Evolutionary conservation across 2,797 vertebrate species (phyloP), one percentile per base, ranked within the genome.

Genomic region (Octomys mimax): DNA sequence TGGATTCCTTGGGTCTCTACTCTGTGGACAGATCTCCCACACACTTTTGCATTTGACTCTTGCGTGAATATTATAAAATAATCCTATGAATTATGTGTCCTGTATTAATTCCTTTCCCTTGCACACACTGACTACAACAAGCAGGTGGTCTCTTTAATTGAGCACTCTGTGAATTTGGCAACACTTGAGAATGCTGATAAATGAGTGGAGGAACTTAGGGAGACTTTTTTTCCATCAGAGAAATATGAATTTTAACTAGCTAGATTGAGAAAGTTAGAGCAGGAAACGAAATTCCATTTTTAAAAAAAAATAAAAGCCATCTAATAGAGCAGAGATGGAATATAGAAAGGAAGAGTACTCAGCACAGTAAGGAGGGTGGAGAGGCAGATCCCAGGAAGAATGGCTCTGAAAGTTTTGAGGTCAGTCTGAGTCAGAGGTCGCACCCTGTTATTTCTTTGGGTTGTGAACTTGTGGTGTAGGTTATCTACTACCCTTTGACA

Each of bases 401-500:
- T 68, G 92, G 57, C 81, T 94, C 92, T 0, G 42, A 87, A 96
- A 95, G 89, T 77, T 94, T 95, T 87, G 92, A 96, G 91, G 94
- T 95, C 86, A 68, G 90, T 77, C 94, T 96, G 91, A 92, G 92
- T 96, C 95, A 93, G 95, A 96, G 91, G 91, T 89, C 80, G 89
- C 89, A 96, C 96, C 95, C 94, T 97, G 92, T 94, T 95, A 87
- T 96, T 97, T 95, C 91, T 97, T 94, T 78, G 86, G 86, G 91
- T 87, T 92, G 96, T 96, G 91, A 90, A 96, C 39, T 1, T 90
- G 93, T 73, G 95, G 87, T 96, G 95, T 95, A 87, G 77, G 49
- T 91, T 97, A 95, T 96, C 95, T 97, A 9, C 36, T 86, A 94
- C 66, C 75, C 91, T 98, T 96, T 95, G 95, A 97, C 95, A 94